Conservation (phyloP, 2,113 vertebrate genomes). For the Python bivittatus region DNA sequence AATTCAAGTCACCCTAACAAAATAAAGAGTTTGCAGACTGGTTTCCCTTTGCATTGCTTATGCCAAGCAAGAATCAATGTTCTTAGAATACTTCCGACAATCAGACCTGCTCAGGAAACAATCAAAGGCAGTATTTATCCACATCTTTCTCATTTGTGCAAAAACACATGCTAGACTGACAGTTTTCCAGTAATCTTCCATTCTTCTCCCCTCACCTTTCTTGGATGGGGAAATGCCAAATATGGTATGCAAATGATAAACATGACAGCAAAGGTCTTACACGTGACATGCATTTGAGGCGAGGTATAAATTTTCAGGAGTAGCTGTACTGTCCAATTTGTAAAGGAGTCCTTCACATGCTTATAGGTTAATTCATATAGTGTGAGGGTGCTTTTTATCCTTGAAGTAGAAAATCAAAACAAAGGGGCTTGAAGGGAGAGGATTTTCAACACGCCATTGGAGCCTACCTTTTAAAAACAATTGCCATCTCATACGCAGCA, state of each 20-base stretch:
- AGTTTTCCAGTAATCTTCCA: slow-evolving; percentile 65
- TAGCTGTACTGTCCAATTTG: background rate
- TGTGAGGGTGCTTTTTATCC: slow-evolving; percentile 27
- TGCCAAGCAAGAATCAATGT: slow-evolving; percentile 55
- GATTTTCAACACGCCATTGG: slow-evolving; percentile 34
- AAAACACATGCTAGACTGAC: slow-evolving; percentile 62
- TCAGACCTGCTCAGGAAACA: slow-evolving; percentile 53
- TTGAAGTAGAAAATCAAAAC: slow-evolving; percentile 47
- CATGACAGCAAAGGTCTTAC: slow-evolving; percentile 39
- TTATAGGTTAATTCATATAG: background rate
- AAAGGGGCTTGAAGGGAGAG: slow-evolving; percentile 19
- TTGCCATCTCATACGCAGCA: slow-evolving; percentile 1
- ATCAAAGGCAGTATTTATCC: slow-evolving; percentile 63
- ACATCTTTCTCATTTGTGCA: slow-evolving; percentile 42
- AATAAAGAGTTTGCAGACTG: slow-evolving; percentile 59
- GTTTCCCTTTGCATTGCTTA: slow-evolving; percentile 54
- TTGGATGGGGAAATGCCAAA: background rate
- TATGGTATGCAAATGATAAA: slow-evolving; percentile 40
- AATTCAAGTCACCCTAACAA: slow-evolving; percentile 72
- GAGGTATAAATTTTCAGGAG: background rate
- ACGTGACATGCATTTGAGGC: slow-evolving; percentile 12
- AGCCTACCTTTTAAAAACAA: slow-evolving; percentile 24
- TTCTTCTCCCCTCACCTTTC: background rate
- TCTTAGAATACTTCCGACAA: slow-evolving; percentile 59
- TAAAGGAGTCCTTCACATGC: background rate